Conservation (phyloP, 1,140 invertebrate species). For the Heterodera carotae region DNA sequence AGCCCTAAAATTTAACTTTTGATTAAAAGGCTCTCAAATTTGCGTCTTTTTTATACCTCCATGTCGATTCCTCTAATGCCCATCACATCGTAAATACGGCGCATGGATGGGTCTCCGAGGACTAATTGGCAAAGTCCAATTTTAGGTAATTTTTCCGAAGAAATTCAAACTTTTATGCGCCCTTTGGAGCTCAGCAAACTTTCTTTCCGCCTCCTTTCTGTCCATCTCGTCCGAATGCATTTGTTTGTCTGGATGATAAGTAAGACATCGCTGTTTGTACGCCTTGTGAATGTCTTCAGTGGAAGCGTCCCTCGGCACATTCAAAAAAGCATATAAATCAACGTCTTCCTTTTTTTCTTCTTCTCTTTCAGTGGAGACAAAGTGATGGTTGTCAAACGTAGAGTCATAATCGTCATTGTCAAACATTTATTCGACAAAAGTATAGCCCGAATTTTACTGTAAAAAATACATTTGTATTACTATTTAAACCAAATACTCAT, state of each 20-base stretch:
- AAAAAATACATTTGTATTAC: too few species aligned
- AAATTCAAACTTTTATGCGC: slow-evolving; percentile 56
- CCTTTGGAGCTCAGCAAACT: slow-evolving; percentile 57
- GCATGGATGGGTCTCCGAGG: slow-evolving; percentile 55
- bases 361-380: not conserved
- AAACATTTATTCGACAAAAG: too few species aligned
- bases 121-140: slow-evolving; percentile 43
- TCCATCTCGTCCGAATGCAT: slow-evolving; percentile 53
- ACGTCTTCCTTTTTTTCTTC: slow-evolving; percentile 52
- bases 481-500: too few species aligned
- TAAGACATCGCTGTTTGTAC: slow-evolving; percentile 57
- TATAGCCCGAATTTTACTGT: too few species aligned
- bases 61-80: slow-evolving; percentile 56
- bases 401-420: not conserved
- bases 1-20: slow-evolving; percentile 26
- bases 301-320: slow-evolving; percentile 56
- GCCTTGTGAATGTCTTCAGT: slow-evolving; percentile 60
- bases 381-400: not conserved
- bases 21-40: not conserved
- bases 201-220: slow-evolving; percentile 56
- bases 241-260: slow-evolving; percentile 64
- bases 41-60: slow-evolving; percentile 24
- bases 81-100: slow-evolving; percentile 61
- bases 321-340: slow-evolving; percentile 62
- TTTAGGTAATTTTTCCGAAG: slow-evolving; percentile 20